Evolutionary conservation across 2,797 vertebrate genomes (phyloP).

Genomic region (Mormyrus hasselquistii): DNA sequence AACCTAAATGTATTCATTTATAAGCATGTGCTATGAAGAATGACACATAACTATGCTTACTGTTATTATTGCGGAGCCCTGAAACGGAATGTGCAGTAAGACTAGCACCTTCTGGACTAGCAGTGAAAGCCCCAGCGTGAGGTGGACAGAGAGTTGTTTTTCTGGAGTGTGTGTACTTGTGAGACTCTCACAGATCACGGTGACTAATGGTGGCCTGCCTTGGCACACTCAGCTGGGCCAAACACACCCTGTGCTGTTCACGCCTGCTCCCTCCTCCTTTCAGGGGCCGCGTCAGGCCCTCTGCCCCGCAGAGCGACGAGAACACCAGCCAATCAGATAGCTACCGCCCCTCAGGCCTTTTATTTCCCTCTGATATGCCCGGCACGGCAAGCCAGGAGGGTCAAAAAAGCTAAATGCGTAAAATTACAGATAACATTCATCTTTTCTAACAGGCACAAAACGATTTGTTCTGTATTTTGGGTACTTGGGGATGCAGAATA

Average conservation of each 20-base stretch:
- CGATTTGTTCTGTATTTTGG: neutral
- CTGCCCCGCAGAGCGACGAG: neutral
- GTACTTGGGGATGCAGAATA: neutral
- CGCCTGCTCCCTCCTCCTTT: neutral
- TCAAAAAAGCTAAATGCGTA: neutral
- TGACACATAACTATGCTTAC: neutral
- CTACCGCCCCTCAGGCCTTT: neutral
- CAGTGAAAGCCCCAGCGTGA: neutral
- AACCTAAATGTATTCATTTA: neutral
- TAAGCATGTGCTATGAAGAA: neutral
- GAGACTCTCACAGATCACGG: neutral
- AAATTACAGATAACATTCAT: neutral
- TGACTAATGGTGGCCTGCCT: constrained; percentile 34
- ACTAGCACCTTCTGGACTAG: neutral
- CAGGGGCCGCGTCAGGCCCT: neutral
- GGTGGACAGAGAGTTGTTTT: neutral
- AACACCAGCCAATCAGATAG: neutral
- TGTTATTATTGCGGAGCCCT: neutral
- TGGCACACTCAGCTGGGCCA: constrained; percentile 68
- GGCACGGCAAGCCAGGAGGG: neutral
- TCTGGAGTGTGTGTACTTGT: neutral
- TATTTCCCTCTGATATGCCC: neutral
- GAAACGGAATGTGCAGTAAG: neutral
- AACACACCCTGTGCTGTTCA: constrained; percentile 63
- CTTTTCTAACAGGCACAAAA: neutral